Evolutionary conservation across 1,140 invertebrate genomes (phyloP), one percentile per base, ranked within the genome.

Genomic region (Apis laboriosa): DNA sequence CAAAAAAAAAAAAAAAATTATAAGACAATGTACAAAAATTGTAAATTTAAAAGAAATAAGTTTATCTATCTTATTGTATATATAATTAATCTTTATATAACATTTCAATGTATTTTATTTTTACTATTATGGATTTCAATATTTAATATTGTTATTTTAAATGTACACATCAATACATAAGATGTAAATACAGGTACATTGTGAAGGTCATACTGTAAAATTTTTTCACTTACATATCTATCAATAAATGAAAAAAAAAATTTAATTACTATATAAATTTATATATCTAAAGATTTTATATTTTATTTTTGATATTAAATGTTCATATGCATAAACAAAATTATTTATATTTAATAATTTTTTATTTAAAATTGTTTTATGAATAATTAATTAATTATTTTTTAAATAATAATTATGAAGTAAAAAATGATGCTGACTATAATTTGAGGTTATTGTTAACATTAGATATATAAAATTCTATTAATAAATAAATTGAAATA

Each of bases 21-120:
- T 49, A n/a, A 34, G 19, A 58, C 34, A 67, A 34, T 76, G 55
- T 75, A 76, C 51, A 82, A 74, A 66, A 34, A 13, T 61, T 82
- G 55, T 82, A 76, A 51, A 81, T 28, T 68, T 55, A 53, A 24
- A 55, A 12, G 49, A 63, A 34, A 24, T 64, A 86, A 76, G 28
- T 49, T n/a, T 55, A 73, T 72, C 34, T 49, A 84, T 72, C 43
- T 66, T 17, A 21, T 9, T 82, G 63, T 82, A 76, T n/a, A 82
- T 80, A 63, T 43, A 43, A 43, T 72, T 58, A 43, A 43, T 7
- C 1, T 49, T 76, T 34, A 43, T 43, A 43, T 7, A 53, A 56
- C 7, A 76, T 77, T 58, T 51, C 17, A n/a, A 13, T 7, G 17
- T n/a, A 67, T 75, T 77, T 76, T 12, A 63, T 63, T 82, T 67